phyloP scores from a whole-genome alignment of 2,113 vertebrate species.

The Donacobius atricapilla region DNA sequence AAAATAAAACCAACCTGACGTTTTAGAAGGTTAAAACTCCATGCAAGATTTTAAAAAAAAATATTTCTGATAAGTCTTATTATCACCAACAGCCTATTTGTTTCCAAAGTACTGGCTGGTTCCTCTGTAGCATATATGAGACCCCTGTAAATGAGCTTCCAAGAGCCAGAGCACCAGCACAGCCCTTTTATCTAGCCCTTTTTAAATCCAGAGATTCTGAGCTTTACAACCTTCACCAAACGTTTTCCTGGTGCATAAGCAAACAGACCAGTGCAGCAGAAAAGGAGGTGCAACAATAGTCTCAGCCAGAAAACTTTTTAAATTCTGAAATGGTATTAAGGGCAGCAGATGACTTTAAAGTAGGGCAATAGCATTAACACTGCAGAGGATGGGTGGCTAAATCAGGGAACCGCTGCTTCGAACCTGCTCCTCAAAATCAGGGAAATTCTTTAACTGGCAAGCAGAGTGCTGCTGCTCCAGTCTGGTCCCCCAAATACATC shows the following conservation, averaged over 20 bases:
- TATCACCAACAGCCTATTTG: background rate
- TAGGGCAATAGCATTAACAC: background rate
- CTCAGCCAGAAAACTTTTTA: background rate
- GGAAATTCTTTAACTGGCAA: background rate
- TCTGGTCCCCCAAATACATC: background rate
- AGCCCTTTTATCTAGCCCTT: background rate
- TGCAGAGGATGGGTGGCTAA: background rate
- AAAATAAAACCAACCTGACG: background rate
- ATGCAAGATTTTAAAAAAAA: background rate
- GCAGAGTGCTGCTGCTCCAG: background rate
- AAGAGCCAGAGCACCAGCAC: background rate
- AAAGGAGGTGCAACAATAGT: background rate
- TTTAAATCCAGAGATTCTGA: background rate
- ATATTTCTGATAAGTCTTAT: background rate
- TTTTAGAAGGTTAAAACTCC: background rate
- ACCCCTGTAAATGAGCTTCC: background rate
- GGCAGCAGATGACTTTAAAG: background rate
- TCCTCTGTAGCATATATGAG: background rate
- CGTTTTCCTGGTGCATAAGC: background rate
- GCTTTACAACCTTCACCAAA: background rate
- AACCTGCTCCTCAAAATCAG: background rate
- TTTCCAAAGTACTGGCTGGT: background rate
- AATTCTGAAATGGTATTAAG: background rate
- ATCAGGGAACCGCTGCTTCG: background rate
- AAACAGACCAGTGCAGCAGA: background rate